phyloP scores from a whole-genome alignment of 2,113 vertebrate genomes.

The Cygnus atratus region DNA sequence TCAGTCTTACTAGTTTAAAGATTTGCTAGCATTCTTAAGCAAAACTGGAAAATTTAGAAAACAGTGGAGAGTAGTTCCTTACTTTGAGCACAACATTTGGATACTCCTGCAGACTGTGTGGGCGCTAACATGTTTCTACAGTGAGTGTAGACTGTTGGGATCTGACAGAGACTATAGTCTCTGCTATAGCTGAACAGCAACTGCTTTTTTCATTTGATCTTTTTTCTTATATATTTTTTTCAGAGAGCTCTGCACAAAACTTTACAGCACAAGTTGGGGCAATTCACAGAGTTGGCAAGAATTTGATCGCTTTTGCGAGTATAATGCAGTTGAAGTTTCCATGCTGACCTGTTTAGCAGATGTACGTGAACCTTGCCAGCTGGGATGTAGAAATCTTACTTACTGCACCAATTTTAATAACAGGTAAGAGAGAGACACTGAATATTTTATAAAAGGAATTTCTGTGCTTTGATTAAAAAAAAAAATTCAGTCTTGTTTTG shows the following conservation, averaged over 20 bases:
- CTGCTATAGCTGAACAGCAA: not conserved
- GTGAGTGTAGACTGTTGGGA: not conserved
- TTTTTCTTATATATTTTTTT: not conserved
- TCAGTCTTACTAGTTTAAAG: not conserved
- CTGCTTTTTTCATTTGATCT: not conserved
- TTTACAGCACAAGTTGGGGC: slow-evolving; percentile 96
- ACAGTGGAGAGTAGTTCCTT: not conserved
- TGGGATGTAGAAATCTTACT: slow-evolving; percentile 94
- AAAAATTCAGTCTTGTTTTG: slow-evolving; percentile 8
- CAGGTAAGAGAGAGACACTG: slow-evolving; percentile 82
- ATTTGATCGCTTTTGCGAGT: slow-evolving; percentile 96
- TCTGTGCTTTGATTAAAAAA: slow-evolving; percentile 38
- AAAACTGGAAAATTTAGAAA: not conserved
- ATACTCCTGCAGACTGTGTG: not conserved
- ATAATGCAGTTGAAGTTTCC: slow-evolving; percentile 90
- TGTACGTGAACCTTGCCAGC: slow-evolving; percentile 95
- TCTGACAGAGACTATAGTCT: not conserved
- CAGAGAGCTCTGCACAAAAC: slow-evolving; percentile 94
- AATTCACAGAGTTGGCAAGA: slow-evolving; percentile 96
- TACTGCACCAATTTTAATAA: slow-evolving; percentile 99
- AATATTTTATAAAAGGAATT: slow-evolving; percentile 55
- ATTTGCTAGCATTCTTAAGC: not conserved
- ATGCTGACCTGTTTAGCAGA: slow-evolving; percentile 97
- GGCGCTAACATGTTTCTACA: not conserved
- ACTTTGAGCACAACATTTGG: not conserved